A percentile compares a stretch with the other conserved stretches of the same genome.
These are phyloP conservation scores for Parapristionchus giblindavisi DNA, from an alignment of 2,888 invertebrate genomes.

Conservation along the genomic window DNA sequence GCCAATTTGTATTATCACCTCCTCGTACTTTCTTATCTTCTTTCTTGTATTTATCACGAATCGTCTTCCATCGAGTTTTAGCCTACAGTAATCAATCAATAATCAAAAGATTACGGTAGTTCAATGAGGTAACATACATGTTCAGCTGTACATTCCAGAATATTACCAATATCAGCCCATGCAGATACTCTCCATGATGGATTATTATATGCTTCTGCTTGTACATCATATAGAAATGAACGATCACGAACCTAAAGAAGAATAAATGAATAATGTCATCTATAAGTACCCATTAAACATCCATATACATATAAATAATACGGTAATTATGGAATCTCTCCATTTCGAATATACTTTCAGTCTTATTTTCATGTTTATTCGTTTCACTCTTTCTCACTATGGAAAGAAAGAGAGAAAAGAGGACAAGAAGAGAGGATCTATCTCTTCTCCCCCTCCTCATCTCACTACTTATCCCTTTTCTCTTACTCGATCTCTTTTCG, in stretches of 20 bases:
- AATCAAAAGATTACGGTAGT: neutral
- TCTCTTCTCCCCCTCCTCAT: neutral
- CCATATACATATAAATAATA: no score
- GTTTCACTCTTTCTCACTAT: no score
- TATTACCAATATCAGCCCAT: constrained; percentile 8
- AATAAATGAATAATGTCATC: neutral
- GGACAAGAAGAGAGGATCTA: no score
- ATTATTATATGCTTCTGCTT: constrained; percentile 33
- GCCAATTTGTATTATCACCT: constrained; percentile 47
- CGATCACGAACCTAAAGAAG: constrained; percentile 23
- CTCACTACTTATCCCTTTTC: no score
- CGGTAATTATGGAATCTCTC: no score
- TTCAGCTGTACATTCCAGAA: constrained; percentile 19
- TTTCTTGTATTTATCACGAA: constrained; percentile 62
- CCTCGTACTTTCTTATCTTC: constrained; percentile 50
- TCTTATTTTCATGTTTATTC: no score
- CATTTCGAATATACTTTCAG: no score
- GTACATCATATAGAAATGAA: constrained; percentile 28
- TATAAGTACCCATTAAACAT: neutral
- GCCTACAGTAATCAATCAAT: constrained; percentile 37
- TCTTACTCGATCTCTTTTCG: no score
- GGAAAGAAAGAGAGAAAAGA: no score
- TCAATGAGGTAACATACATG: constrained; percentile 5
- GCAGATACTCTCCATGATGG: constrained; percentile 32
- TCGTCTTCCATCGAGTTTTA: constrained; percentile 65